phyloP scores from a whole-genome alignment of 1,140 invertebrate genomes.

The Drosophila kikkawai region DNA sequence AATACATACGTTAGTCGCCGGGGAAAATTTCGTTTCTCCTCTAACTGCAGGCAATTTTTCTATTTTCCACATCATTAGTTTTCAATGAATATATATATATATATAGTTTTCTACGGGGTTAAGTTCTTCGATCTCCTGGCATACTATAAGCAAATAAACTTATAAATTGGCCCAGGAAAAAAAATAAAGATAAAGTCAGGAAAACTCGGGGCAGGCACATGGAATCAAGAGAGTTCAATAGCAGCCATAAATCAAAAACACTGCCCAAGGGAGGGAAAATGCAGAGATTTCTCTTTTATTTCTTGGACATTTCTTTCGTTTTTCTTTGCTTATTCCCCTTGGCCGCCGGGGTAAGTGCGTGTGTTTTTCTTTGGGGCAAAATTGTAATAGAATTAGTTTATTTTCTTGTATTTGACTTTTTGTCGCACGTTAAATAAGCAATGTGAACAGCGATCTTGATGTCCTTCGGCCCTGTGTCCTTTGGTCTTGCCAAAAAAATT shows the following conservation, averaged over 20 bases:
- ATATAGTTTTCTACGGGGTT: constrained; percentile 50
- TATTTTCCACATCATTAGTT: constrained; percentile 83
- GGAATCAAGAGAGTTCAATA: constrained; percentile 60
- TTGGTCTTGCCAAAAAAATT: constrained; percentile 24
- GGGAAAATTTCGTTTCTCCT: constrained; percentile 14
- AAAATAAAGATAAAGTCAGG: constrained; percentile 32
- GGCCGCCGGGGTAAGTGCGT: constrained; percentile 12
- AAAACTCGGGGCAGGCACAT: constrained; percentile 6
- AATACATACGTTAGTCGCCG: constrained; percentile 7
- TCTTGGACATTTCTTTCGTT: constrained; percentile 7
- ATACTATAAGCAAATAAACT: constrained; percentile 75
- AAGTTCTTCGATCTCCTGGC: constrained; percentile 38
- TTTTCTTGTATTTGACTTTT: constrained; percentile 72
- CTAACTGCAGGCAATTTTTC: constrained; percentile 80
- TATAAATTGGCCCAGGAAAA: constrained; percentile 65
- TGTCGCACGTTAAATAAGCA: constrained; percentile 51
- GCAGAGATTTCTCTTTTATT: constrained; percentile 10
- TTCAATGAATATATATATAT: constrained; percentile 73
- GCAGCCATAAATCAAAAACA: constrained; percentile 79
- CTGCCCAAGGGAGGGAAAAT: constrained; percentile 31
- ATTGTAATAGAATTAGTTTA: constrained; percentile 74
- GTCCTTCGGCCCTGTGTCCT: not conserved
- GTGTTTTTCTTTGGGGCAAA: constrained; percentile 36
- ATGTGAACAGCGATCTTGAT: constrained; percentile 1
- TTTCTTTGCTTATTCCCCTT: not conserved